These are phyloP conservation scores for Pomacea maculata DNA, from an alignment of 1,140 invertebrate genomes.

Conservation along the genomic window DNA sequence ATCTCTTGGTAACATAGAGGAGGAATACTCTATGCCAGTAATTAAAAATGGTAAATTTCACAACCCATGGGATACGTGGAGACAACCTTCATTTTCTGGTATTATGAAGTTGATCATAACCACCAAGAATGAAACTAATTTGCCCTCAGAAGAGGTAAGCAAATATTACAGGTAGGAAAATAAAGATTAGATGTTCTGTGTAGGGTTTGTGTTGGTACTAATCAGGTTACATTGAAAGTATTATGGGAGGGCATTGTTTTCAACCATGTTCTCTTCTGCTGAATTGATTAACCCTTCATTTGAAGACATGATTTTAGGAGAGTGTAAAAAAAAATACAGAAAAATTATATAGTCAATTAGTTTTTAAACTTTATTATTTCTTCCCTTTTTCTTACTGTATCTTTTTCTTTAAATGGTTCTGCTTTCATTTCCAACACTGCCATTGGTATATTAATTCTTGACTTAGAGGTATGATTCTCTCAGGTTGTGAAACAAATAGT, in stretches of 20 bases:
- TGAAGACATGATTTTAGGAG: neutral
- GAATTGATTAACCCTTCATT: neutral
- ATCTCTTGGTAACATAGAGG: neutral
- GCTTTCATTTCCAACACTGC: too few species aligned
- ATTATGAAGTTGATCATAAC: neutral
- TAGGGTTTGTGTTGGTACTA: neutral
- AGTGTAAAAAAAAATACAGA: neutral
- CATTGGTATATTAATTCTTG: too few species aligned
- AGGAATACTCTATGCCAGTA: conserved; percentile 15
- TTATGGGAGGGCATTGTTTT: neutral
- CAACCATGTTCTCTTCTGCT: neutral
- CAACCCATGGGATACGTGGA: conserved; percentile 23
- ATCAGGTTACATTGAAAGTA: neutral
- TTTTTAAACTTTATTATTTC: too few species aligned
- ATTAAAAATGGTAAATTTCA: conserved; percentile 17
- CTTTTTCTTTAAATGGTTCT: too few species aligned
- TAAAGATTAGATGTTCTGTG: neutral
- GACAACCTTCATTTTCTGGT: neutral
- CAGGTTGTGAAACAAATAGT: too few species aligned
- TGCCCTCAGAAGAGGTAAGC: conserved; percentile 9
- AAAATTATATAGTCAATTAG: too few species aligned
- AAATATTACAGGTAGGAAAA: neutral
- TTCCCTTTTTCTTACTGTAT: too few species aligned
- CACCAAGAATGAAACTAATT: conserved; percentile 16
- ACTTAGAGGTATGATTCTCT: too few species aligned